A percentile compares a stretch with the other conserved stretches of the same genome.
Conservation (phyloP, 2,113 vertebrate species). For the Marmota monax region DNA sequence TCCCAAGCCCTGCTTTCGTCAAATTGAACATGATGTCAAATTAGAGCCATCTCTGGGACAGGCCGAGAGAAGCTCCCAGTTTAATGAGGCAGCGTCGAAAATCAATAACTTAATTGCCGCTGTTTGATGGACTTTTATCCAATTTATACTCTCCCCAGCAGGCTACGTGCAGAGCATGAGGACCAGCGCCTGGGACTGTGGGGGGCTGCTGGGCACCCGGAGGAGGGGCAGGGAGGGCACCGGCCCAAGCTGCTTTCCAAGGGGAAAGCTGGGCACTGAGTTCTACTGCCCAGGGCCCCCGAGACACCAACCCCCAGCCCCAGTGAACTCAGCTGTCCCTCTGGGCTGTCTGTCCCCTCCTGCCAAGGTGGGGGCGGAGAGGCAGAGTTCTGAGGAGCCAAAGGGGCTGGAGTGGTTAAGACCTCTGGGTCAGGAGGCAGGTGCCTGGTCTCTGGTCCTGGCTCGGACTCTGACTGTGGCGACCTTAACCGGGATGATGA, state of each 20-base stretch:
- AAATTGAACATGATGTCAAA: constrained; percentile 90
- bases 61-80: constrained; percentile 84
- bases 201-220: constrained; percentile 52
- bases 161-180: constrained; percentile 85
- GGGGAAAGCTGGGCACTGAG: not conserved
- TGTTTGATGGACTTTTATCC: constrained; percentile 89
- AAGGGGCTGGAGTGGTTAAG: not conserved
- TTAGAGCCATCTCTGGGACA: constrained; percentile 87
- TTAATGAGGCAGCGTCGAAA: constrained; percentile 89
- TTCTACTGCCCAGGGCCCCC: not conserved
- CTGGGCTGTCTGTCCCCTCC: not conserved
- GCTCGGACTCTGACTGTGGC: not conserved
- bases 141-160: constrained; percentile 86
- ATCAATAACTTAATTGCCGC: constrained; percentile 91
- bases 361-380: not conserved
- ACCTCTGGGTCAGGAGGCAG: not conserved
- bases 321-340: not conserved
- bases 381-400: not conserved
- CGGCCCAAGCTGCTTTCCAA: not conserved
- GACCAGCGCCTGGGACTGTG: not conserved
- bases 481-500: not conserved
- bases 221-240: not conserved
- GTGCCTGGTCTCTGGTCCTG: not conserved
- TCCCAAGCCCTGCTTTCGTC: constrained; percentile 83
- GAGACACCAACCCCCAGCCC: not conserved